Conservation (phyloP, 2,113 vertebrate species). For the Seriola rivoliana region DNA sequence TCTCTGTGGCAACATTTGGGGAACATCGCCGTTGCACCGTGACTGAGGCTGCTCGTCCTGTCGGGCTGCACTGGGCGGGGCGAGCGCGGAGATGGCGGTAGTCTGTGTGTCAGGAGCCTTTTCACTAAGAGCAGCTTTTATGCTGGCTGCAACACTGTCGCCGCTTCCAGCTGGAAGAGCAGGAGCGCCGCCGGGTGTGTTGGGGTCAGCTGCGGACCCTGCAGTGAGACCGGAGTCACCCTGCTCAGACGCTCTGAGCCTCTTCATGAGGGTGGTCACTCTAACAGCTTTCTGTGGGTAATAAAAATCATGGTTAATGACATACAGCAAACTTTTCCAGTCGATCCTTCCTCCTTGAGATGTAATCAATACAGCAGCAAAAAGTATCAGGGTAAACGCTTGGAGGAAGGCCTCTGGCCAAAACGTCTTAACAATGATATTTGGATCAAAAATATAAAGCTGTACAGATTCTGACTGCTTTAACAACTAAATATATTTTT, state of each 20-base stretch:
- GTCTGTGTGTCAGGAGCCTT: slow-evolving; percentile 76
- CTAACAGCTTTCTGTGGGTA: slow-evolving; percentile 93
- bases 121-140: slow-evolving; percentile 73
- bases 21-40: slow-evolving; percentile 87
- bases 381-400: not conserved
- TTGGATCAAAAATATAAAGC: too few species aligned
- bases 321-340: not conserved
- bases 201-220: slow-evolving; percentile 71
- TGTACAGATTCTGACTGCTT: too few species aligned
- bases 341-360: not conserved
- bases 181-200: slow-evolving; percentile 54
- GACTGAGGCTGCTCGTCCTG: slow-evolving; percentile 77
- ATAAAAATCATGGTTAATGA: not conserved
- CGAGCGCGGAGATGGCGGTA: slow-evolving; percentile 51
- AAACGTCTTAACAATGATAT: not conserved
- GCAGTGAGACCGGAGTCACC: slow-evolving; percentile 79
- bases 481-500: too few species aligned
- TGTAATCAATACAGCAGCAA: not conserved
- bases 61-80: slow-evolving; percentile 69
- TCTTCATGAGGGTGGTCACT: slow-evolving; percentile 98
- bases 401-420: not conserved
- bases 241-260: slow-evolving; percentile 92
- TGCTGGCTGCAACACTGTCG: slow-evolving; percentile 42
- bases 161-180: slow-evolving; percentile 64
- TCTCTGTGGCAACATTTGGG: slow-evolving; percentile 77